Conservation (phyloP, 2,888 invertebrate genomes). For the Dryococelus australis region DNA sequence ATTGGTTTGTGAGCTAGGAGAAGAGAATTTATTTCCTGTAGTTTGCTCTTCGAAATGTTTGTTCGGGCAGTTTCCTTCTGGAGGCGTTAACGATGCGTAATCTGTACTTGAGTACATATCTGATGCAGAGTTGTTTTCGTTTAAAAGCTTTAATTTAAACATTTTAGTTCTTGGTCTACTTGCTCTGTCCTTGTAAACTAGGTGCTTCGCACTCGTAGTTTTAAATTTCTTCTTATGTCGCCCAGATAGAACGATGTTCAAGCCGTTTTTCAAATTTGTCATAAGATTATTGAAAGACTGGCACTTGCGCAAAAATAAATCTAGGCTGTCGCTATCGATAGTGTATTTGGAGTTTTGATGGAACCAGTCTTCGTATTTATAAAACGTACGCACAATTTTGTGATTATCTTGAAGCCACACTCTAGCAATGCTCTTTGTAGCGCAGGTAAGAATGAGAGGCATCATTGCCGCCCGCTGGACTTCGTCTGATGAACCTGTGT, state of each 20-base stretch:
- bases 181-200: not conserved
- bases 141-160: not conserved
- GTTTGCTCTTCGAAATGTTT: not conserved
- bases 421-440: not conserved
- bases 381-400: not conserved
- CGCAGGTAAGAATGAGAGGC: constrained; percentile 1
- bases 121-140: not conserved
- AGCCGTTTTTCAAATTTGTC: not conserved
- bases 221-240: not conserved
- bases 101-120: not conserved
- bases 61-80: not conserved
- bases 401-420: not conserved
- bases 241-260: not conserved
- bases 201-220: not conserved
- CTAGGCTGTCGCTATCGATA: not conserved
- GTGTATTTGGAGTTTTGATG: not conserved
- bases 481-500: not conserved
- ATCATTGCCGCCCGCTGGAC: not conserved
- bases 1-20: too few species aligned
- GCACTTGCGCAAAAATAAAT: not conserved
- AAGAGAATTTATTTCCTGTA: not conserved
- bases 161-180: not conserved
- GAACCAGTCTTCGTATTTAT: not conserved
- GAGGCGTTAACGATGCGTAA: not conserved
- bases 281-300: not conserved